Evolutionary conservation across 2,113 vertebrate species (phyloP).

Genomic region (Onychostoma macrolepis): DNA sequence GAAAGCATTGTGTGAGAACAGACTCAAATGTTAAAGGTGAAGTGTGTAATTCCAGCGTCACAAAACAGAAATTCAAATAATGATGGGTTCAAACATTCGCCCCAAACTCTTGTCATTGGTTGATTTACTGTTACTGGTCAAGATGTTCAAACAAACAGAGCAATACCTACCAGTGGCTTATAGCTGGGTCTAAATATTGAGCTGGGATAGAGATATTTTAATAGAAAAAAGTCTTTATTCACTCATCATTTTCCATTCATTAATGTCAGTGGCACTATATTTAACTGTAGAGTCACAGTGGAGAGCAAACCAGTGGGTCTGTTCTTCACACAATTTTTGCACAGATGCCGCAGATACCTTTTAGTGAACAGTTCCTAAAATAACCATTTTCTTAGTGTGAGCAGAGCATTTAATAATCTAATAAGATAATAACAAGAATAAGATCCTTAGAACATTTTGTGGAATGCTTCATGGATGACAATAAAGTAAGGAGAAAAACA

Average conservation of each 20-base stretch:
- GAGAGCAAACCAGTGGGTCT: no score
- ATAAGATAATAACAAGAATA: no score
- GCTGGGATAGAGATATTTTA: neutral
- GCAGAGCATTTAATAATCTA: no score
- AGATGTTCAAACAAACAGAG: neutral
- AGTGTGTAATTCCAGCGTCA: neutral
- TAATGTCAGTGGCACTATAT: neutral
- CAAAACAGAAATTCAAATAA: neutral
- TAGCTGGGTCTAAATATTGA: neutral
- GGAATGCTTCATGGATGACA: no score
- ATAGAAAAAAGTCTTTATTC: neutral
- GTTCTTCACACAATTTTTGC: no score
- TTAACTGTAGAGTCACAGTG: no score
- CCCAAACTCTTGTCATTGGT: neutral
- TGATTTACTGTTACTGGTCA: neutral
- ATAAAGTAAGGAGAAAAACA: no score
- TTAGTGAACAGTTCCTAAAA: no score
- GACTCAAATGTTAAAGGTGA: neutral
- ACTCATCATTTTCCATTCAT: no score
- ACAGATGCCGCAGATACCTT: no score
- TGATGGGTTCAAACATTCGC: neutral
- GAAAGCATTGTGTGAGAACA: neutral
- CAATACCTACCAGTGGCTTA: neutral
- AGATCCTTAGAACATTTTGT: no score
- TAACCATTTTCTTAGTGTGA: no score